Evolutionary conservation across 2,113 vertebrate genomes (phyloP), one percentile per base, ranked within the genome.

Genomic region (Hystrix cristata): DNA sequence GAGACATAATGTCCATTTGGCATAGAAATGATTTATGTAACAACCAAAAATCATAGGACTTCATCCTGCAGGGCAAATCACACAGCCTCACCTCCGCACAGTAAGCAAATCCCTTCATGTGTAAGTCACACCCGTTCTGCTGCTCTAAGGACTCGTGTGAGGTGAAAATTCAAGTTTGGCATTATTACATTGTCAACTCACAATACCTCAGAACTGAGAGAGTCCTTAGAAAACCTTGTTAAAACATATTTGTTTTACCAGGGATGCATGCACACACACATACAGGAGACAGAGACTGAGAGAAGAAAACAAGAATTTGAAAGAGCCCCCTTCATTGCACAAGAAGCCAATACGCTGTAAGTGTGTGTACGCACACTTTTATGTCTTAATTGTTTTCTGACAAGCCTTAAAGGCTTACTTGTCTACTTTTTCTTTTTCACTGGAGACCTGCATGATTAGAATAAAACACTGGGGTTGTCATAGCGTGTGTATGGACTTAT

Each of bases 1-100:
- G 55, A 15, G 74, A 91, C 34, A 71, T 65, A 79, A 76, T 88
- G 69, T 55, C 55, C 76, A 55, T 86, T 97, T n/a, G 57, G 9
- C 34, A 46, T 34, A 85, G 74, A 60, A 67, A 90, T 92, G 60
- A 19, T 79, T 93, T 83, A 84, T 57, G 4, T 83, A 93, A 91
- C 19, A 92, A 25, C 69, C n/a, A 16, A 89, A 89, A 80, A 18
- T 71, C 62, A 72, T 7, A 87, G 29, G 29, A 90, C 53, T 82
- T 93, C 7, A 87, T n/a, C 64, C 31, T 57, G 51, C 18, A 62
- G 91, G 71, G 79, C 55, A 93, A 72, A 82, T 79, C 71, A 48
- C 34, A 67, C 29, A 82, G 81, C 43, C 29, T 91, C 43, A 9
- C 27, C 91, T 91, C 53, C 34, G 79, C 25, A n/a, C 19, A 93